These are phyloP conservation scores for Clarias fuscus DNA, from an alignment of 2,797 vertebrate species.

Conservation along the genomic window DNA sequence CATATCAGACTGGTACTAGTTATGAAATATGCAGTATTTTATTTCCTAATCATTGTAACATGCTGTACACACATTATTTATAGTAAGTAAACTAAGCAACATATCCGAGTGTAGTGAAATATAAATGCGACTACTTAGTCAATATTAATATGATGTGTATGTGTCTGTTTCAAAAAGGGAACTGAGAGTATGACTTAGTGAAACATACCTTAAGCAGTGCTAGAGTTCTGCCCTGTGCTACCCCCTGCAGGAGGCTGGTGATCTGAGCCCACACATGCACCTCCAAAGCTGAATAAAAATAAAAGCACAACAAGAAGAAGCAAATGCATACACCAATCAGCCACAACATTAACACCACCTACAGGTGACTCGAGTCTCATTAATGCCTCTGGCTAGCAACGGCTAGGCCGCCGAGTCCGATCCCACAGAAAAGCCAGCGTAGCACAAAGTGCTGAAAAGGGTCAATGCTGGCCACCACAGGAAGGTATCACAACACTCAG, in stretches of 20 bases:
- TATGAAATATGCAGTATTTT: not conserved
- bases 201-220: conserved; percentile 70
- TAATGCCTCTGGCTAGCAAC: no score
- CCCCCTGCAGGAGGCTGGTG: conserved; percentile 67
- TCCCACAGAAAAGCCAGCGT: no score
- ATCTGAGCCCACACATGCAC: conserved; percentile 70
- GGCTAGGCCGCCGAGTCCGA: no score
- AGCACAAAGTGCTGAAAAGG: no score
- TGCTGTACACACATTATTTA: no score
- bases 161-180: not conserved
- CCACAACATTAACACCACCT: no score
- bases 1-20: not conserved
- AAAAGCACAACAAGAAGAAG: not conserved
- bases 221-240: conserved; percentile 71
- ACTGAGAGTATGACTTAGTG: not conserved
- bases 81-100: not conserved
- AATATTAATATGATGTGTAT: not conserved
- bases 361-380: no score
- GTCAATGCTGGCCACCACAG: no score
- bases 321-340: not conserved
- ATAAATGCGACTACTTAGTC: not conserved
- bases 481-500: no score
- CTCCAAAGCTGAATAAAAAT: conserved; percentile 9
- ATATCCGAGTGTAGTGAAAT: no score
- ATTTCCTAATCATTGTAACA: no score